Evolutionary conservation across 1,140 invertebrate genomes (phyloP), one percentile per base, ranked within the genome.

Genomic region (Phymorhynchus buccinoides): DNA sequence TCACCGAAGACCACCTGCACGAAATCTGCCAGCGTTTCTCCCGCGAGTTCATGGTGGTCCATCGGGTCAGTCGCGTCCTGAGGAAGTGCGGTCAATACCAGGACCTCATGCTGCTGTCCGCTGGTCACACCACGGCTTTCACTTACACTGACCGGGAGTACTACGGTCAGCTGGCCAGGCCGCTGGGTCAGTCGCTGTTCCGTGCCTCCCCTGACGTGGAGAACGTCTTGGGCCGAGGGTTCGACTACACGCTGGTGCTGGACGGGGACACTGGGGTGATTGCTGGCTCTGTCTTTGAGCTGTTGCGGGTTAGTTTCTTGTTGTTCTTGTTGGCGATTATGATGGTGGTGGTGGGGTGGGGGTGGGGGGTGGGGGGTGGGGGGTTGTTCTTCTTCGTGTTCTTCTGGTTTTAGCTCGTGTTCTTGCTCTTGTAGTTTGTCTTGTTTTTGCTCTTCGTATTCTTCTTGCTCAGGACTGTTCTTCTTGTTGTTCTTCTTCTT

Each of bases 81-180:
- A 87, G 89, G 37, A 92, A 92, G 86, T 92, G 91, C 87, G 91
- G 91, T 4, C 91, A 92, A 62, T 91, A 92, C 83, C 91, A 92
- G 80, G 91, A 92, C 78, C 81, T 92, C 27, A 91, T 92, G 90
- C 85, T 92, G 1, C 77, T 92, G 18, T 91, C 90, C 4, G 89
- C 90, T 66, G 91, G 91, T 2, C 88, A 91, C 39, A 86, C 88
- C 71, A 62, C 86, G 27, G 91, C 91, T 3, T 92, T 86, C 62
- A 85, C 89, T 1, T 92, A 92, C 80, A 90, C 90, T 44, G 91
- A 92, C 80, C 30, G 66, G 0, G 83, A 82, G 41, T 88, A 87
- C 68, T 92, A 92, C 80, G 91, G 90, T 7, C 87, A 83, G 22
- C 41, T 56, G 39, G 90, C 91, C n/a, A 78, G 91, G 62, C 85